Base-by-base conservation (phyloP, 2,113 vertebrate genomes). In the Passer domesticus region DNA sequence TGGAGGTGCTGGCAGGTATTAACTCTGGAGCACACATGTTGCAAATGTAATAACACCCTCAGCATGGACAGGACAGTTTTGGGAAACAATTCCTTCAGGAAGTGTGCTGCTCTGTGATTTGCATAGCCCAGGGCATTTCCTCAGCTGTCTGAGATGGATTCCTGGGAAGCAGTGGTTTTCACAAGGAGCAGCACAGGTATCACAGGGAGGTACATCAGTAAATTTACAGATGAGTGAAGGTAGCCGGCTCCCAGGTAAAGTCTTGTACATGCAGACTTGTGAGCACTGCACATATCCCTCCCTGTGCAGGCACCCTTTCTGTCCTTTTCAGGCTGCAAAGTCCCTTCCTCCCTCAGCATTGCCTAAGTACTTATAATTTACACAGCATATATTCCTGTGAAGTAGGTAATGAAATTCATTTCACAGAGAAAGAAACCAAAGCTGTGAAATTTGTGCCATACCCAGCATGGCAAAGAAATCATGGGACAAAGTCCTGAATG, bases 11-110 rank as follows among this genome's bases (percentile, higher is more conserved):
- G 72, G 35, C 47, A 78, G 64, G 39, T 89, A 27, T 67, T 63
- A 10, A 33, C 46, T 79, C 66, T 69, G 70, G 52, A 73, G 55
- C 44, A 41, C 52, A n/a, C 12, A 4, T 9, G 15, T 5, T 18
- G 19, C 41, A 68, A 41, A 14, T 15, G 28, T 0, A 2, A 6
- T 53, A 22, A 9, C 16, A 11, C 47, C 0, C 0, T 28, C 35
- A 70, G 44, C 14, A 70, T 0, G 4, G 47, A 21, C 8, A 17
- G 52, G 25, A 30, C 24, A 50, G 60, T 21, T 49, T 37, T 72
- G 58, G 82, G 85, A 72, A 72, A 39, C 23, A 39, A 20, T 15
- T 37, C 31, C 56, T 81, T 59, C 37, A 64, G 53, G 25, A 15
- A 64, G 9, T 2, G 2, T 68, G 68, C n/a, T 85, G 24, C 37